A percentile compares a stretch with the other conserved stretches of the same genome.
phyloP scores from a whole-genome alignment of 2,797 vertebrate genomes.

The Lutra lutra region DNA sequence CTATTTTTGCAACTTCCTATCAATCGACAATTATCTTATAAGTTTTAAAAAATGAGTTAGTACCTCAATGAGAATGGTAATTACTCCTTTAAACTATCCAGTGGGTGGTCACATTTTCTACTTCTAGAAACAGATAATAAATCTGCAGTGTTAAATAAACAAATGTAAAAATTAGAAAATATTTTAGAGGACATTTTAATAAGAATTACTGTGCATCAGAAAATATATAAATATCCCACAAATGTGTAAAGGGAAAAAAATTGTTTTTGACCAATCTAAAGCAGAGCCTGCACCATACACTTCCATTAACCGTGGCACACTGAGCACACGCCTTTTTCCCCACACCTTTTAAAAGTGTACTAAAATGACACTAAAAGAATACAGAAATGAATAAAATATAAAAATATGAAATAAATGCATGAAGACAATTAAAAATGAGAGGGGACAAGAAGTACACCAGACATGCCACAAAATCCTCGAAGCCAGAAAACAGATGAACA shows the following conservation, averaged over 20 bases:
- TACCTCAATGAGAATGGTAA: neutral
- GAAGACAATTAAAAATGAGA: conserved; percentile 12
- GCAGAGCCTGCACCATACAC: neutral
- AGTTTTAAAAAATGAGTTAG: neutral
- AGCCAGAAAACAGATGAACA: neutral
- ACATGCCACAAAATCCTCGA: neutral
- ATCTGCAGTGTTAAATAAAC: neutral
- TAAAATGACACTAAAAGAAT: neutral
- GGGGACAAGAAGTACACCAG: neutral
- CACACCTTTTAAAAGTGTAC: neutral
- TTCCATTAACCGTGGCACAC: neutral
- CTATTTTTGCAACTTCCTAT: neutral
- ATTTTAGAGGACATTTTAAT: neutral
- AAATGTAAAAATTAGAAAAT: neutral
- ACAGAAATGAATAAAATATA: neutral
- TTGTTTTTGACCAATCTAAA: conserved; percentile 17
- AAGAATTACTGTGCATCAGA: neutral
- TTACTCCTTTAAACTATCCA: neutral
- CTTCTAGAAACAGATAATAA: neutral
- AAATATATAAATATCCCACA: conserved; percentile 25
- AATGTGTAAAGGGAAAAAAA: neutral
- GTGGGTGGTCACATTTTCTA: neutral
- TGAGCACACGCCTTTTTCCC: neutral
- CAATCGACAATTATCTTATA: conserved; percentile 39
- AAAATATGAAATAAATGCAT: neutral